Base-by-base conservation (phyloP, 2,888 invertebrate genomes). In the Marronus borbonicus region DNA sequence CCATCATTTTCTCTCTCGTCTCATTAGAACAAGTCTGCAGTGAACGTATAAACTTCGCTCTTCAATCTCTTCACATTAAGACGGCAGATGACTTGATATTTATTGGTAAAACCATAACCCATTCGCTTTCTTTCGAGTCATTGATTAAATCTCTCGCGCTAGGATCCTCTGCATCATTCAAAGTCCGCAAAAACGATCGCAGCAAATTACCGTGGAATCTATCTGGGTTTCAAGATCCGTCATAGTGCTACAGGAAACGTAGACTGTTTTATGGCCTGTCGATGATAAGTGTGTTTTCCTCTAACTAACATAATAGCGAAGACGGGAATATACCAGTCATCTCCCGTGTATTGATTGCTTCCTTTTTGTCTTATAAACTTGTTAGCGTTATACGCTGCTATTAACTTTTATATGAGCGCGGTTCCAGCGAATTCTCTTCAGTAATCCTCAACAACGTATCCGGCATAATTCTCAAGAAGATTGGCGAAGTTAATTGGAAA, bases 301-400 rank as follows among this genome's bases (percentile, higher is more conserved):
- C 20, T 55, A 55, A 55, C 65, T 36, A 39, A 66, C 44, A 66
- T 66, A 64, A 64, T 64, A 17, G 31, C 31, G n/a, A 44, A 66
- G 65, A 66, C 39, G 65, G 39, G 65, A 39, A 39, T 20, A 44
- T 66, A 49, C 39, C 44, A 66, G 44, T 66, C 39, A 44, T 66
- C 65, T 66, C 65, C n/a, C 39, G 20, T 31, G 31, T 66, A 44
- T 66, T 66, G 39, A 66, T 66, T 66, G 39, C 39, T 44, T 66
- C 44, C 65, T 44, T 44, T 66, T 66, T 44, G 65, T 66, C 65
- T 66, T 66, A 66, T 66, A 66, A 66, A 66, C 65, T 66, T 66
- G 65, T 66, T 66, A 66, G 44, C 65, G 44, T 44, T 66, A 39
- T 66, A 39, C 10, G 39, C n/a, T 44, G 20, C 44, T 66, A 66